Evolutionary conservation across 2,797 vertebrate genomes (phyloP).

Genomic region (Ctenochaetus hawaiiensis): DNA sequence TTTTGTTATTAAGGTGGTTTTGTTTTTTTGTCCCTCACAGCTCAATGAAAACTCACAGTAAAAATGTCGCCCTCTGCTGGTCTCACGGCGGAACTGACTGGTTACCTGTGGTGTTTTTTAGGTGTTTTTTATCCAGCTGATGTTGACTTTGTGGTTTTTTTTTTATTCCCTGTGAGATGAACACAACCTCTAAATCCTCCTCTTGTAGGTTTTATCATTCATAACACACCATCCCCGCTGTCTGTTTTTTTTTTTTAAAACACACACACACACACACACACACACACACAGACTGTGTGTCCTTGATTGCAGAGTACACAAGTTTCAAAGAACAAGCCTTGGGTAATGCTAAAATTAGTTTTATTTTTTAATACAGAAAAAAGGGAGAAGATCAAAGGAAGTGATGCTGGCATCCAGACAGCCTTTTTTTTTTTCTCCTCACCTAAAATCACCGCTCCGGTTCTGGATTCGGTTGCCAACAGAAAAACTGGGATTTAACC

Average conservation of each 20-base stretch:
- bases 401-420: constrained; percentile 49
- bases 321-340: constrained; percentile 51
- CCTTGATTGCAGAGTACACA: constrained; percentile 49
- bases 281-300: neutral
- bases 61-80: constrained; percentile 48
- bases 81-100: accelerated
- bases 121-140: constrained; percentile 31
- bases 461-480: constrained; percentile 33
- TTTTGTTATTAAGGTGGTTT: no score
- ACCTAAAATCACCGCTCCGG: constrained; percentile 9
- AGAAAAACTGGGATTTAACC: constrained; percentile 32
- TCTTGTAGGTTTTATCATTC: constrained; percentile 26
- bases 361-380: constrained; percentile 45
- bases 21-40: neutral
- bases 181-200: constrained; percentile 37
- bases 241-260: constrained; percentile 7
- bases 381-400: constrained; percentile 56
- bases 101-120: neutral
- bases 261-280: no score
- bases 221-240: constrained; percentile 13
- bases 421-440: neutral
- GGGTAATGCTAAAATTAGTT: constrained; percentile 46
- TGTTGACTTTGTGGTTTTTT: neutral
- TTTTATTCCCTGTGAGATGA: constrained; percentile 13
- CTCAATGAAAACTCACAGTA: neutral